These are phyloP conservation scores for Phyto melanocephala DNA, from an alignment of 2,888 invertebrate genomes.

Conservation along the genomic window DNA sequence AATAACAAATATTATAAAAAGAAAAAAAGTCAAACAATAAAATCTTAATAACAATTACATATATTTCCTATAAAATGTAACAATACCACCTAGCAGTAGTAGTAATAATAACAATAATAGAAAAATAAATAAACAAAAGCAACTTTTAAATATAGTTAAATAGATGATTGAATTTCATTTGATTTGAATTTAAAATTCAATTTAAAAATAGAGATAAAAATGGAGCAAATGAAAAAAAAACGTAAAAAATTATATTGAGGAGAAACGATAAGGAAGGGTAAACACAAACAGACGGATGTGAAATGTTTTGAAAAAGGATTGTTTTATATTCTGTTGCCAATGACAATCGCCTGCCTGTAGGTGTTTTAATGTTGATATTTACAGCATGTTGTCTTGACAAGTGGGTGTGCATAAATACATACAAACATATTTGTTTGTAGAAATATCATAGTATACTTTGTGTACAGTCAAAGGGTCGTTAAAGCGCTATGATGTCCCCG, in stretches of 20 bases:
- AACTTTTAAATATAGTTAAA: not conserved
- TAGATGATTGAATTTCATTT: not conserved
- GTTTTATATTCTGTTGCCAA: not conserved
- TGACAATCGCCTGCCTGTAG: not conserved
- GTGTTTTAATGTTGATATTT: not conserved
- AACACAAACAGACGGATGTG: not conserved
- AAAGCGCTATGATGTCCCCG: no score
- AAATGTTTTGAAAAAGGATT: not conserved
- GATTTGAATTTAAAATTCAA: constrained; percentile 20
- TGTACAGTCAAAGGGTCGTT: not conserved
- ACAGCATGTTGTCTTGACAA: not conserved
- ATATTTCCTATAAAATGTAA: not conserved
- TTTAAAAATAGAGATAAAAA: constrained; percentile 26
- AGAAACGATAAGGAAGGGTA: no score
- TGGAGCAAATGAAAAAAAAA: not conserved
- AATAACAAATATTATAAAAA: not conserved
- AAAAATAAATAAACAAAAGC: not conserved
- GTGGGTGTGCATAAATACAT: not conserved
- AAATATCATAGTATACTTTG: not conserved
- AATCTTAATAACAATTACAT: not conserved
- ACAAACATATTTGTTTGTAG: not conserved
- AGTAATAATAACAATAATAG: not conserved
- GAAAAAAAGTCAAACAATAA: not conserved
- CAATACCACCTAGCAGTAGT: no score
- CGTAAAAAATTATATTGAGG: not conserved